A percentile compares a stretch with the other conserved stretches of the same genome.
Conservation (phyloP, 2,113 vertebrate genomes). For the Alouatta palliata region DNA sequence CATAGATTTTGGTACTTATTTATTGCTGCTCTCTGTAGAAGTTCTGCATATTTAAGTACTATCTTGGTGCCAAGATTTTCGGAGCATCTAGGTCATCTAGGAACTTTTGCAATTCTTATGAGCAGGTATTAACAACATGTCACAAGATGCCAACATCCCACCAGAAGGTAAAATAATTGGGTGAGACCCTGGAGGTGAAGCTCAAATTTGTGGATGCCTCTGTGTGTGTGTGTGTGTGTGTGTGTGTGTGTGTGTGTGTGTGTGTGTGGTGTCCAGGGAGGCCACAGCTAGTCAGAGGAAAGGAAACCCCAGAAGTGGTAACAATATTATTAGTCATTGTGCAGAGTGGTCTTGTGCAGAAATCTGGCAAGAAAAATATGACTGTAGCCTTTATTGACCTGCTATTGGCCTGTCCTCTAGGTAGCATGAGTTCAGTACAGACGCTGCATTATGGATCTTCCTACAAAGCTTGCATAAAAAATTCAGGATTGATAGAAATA, state of each 20-base stretch:
- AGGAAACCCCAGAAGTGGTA: conserved; percentile 23
- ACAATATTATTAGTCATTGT: conserved; percentile 6
- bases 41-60: background rate
- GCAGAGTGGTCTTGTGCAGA: conserved; percentile 35
- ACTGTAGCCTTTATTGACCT: conserved; percentile 42
- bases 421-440: conserved; percentile 21
- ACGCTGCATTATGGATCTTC: conserved; percentile 24
- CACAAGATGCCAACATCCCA: background rate
- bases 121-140: conserved; percentile 18
- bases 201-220: background rate
- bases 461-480: conserved; percentile 56
- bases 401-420: conserved; percentile 23
- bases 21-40: background rate
- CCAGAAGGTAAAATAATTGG: conserved; percentile 32
- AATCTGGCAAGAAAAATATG: conserved; percentile 45
- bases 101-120: background rate
- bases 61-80: background rate
- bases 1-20: background rate
- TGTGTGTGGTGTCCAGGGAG: background rate
- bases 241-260: background rate
- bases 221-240: background rate
- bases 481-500: conserved; percentile 50
- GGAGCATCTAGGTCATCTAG: background rate
- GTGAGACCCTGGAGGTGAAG: background rate
- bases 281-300: conserved; percentile 20